A percentile compares a stretch with the other conserved stretches of the same genome.
Evolutionary conservation across 2,888 invertebrate genomes (phyloP).

Genomic region (Synanthedon andrenaeformis): DNA sequence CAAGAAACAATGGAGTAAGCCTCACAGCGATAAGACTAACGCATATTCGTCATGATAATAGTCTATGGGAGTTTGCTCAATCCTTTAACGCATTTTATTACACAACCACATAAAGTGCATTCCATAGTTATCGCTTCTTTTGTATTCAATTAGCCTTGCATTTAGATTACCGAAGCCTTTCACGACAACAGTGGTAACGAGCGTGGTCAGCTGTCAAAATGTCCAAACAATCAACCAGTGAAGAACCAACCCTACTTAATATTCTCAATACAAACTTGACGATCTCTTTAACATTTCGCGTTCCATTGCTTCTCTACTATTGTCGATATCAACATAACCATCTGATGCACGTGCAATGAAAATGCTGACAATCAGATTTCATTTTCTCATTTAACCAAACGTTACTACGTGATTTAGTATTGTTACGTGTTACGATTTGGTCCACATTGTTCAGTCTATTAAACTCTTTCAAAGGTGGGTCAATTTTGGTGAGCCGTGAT

Average conservation of each 20-base stretch:
- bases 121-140: constrained; percentile 60
- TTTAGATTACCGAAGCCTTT: constrained; percentile 65
- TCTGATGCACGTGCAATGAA: not conserved
- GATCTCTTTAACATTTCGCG: not conserved
- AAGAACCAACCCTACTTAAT: constrained; percentile 15
- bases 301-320: not conserved
- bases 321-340: not conserved
- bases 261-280: not conserved
- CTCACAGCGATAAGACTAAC: constrained; percentile 17
- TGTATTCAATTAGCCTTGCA: constrained; percentile 70
- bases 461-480: constrained; percentile 59
- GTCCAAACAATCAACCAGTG: constrained; percentile 62
- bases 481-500: constrained; percentile 55
- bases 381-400: not conserved
- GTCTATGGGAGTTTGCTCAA: constrained; percentile 14
- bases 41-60: constrained; percentile 6
- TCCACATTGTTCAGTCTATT: constrained; percentile 60
- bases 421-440: constrained; percentile 27
- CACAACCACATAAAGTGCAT: constrained; percentile 55
- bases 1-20: constrained; percentile 27
- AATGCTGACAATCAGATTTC: not conserved
- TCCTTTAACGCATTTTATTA: constrained; percentile 29
- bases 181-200: constrained; percentile 66
- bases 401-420: not conserved
- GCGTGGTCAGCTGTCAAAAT: constrained; percentile 69